phyloP scores from a whole-genome alignment of 2,888 invertebrate species.

The Mythimna loreyi region DNA sequence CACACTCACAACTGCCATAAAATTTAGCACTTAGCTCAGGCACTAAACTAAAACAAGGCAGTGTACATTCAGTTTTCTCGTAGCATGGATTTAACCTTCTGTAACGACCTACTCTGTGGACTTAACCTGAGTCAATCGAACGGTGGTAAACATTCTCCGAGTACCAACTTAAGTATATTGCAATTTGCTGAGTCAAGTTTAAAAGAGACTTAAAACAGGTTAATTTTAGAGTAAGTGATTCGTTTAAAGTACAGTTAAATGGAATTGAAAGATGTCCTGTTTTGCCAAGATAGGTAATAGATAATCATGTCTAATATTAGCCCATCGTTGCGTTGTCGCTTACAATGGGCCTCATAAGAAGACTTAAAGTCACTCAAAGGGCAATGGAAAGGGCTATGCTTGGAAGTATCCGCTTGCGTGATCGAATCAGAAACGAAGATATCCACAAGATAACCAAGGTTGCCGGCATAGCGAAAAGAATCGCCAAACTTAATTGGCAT shows the following conservation, averaged over 20 bases:
- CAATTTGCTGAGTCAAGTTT: slow-evolving; percentile 34
- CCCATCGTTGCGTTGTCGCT: too few relatives aligned
- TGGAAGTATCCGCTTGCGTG: too few relatives aligned
- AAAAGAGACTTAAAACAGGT: slow-evolving; percentile 22
- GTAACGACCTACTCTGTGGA: slow-evolving; percentile 15
- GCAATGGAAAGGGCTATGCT: too few relatives aligned
- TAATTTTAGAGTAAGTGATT: not conserved
- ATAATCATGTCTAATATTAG: too few relatives aligned
- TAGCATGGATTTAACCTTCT: not conserved
- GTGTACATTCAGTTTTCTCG: not conserved
- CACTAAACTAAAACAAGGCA: too few relatives aligned
- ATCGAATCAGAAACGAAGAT: too few relatives aligned
- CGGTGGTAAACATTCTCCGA: slow-evolving; percentile 34
- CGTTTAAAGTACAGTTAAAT: slow-evolving; percentile 9
- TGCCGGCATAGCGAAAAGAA: too few relatives aligned
- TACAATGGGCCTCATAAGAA: too few relatives aligned
- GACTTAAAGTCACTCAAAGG: too few relatives aligned
- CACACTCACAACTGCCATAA: not conserved
- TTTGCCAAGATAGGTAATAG: not conserved
- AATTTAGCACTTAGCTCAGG: not conserved
- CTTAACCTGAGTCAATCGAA: slow-evolving; percentile 27
- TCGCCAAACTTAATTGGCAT: too few relatives aligned
- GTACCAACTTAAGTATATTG: slow-evolving; percentile 49
- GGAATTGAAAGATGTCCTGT: not conserved
- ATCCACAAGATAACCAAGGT: too few relatives aligned